Base-by-base conservation (phyloP, 2,888 invertebrate genomes). In the Criorhina ranunculi region DNA sequence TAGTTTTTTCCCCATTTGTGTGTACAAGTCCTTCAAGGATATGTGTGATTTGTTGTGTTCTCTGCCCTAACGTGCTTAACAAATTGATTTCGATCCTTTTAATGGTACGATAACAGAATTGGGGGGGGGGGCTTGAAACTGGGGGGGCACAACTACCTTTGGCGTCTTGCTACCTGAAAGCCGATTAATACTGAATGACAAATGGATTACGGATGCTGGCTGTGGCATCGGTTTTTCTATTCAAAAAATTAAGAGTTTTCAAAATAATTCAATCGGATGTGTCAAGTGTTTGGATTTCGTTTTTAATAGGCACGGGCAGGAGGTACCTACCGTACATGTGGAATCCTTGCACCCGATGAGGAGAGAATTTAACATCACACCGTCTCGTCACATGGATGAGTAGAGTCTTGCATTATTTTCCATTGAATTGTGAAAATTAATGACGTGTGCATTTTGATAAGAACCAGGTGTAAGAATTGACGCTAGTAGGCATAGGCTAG, bases 221-320 rank as follows among this genome's bases (percentile, higher is more conserved):
- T 75, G 66, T 80, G 85, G 85, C 85, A 85, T 42, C 75, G 70
- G 59, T 57, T 69, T 46, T 75, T 70, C 60, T 24, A 70, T 85
- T 76, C 66, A 86, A 88, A 87, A 89, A 89, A 89, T 89, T 89
- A 90, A 90, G 76, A 76, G 90, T 90, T 24, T 24, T 89, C 89
- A 90, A 90, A 89, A 90, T 89, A 90, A 90, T 90, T 90, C 90
- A 90, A 90, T 90, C 88, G 90, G 88, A 90, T 90, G 90, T 88
- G 89, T 90, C 89, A 90, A 90, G 90, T 90, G 89, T 66, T 85
- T 69, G 83, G 64, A 76, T 76, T 75, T 70, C 2, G 49, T 37
- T 44, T 57, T 57, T 57, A 51, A 66, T 44, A 4, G 24, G 24
- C 24, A 24, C 55, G 24, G 24, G 24, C 24, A 24, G 62, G 19